Evolutionary conservation across 2,797 vertebrate species (phyloP), one percentile per base, ranked within the genome.

Genomic region (Notolepis coatsorum): DNA sequence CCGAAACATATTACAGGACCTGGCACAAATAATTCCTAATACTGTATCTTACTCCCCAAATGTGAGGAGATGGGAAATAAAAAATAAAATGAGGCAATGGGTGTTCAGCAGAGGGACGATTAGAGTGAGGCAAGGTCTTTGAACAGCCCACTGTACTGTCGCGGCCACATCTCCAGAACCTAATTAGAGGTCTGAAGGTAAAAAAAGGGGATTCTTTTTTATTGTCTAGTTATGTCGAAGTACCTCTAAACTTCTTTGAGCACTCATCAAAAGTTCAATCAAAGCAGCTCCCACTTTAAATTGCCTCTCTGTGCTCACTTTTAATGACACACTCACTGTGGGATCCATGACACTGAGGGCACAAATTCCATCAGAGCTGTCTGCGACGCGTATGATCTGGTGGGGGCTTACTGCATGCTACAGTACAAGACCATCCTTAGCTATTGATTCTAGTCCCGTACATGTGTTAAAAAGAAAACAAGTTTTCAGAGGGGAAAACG

Each of bases 141-240:
- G 73, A 81, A 77, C 60, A 72, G 63, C 47, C n/a, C n/a, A 79
- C 75, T 71, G 35, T 60, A 79, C 71, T 58, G 79, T 82, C 70
- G 68, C 66, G 37, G 58, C 28, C 12, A 9, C 42, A 42, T 51
- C 57, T 68, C 66, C 21, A 72, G 61, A 79, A 78, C 68, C 77
- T 85, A 86, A 90, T 91, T 89, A 89, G 68, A 71, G 71, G 77
- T 68, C 65, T 43, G 64, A 78, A 80, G 71, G 57, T 72, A 53
- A 58, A 65, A 65, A n/a, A n/a, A n/a, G n/a, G n/a, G 10, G 1
- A 37, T 67, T 80, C 51, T 58, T 56, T 66, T 65, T 80, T 66
- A 46, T 70, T 53, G 20, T 54, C 60, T 71, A 79, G 65, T 75
- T 79, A 73, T 47, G 71, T 68, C 41, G 73, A 68, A 74, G 61